Base-by-base conservation (phyloP, 2,113 vertebrate genomes). In the Neolamprologus variostigma region DNA sequence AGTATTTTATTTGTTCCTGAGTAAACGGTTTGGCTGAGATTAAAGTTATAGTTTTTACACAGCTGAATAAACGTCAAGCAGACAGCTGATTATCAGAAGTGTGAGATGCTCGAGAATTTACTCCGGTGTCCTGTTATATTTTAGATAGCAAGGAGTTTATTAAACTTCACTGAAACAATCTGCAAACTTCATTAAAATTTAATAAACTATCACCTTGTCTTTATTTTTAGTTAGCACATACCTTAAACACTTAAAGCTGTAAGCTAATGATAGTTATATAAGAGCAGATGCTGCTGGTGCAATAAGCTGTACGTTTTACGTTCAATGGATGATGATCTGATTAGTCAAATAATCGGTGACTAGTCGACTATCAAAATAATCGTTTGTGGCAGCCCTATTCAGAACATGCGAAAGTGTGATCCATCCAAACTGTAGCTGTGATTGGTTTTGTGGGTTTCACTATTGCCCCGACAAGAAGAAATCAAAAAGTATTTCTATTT, bases 401-500 rank as follows among this genome's bases (percentile, higher is more conserved):
- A 78, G 26, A 31, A 31, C 10, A 42, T 45, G 73, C 28, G 19
- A n/a, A 78, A 78, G 45, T 12, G 42, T n/a, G 42, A 47, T 12
- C 42, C 42, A 78, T 78, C 71, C 71, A 31, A 78, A 78, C 42
- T 78, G 42, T 28, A 78, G 71, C 9, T 78, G 71, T 28, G 71
- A 78, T 31, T 31, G 26, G 16, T 50, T 76, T 76, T 50, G 42
- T 50, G 23, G 23, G 16, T 76, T 50, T 50, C 42, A 50, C 42
- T 12, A 47, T 19, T 50, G 16, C 71, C 16, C 71, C 4, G 6
- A 50, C 23, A 78, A 35, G 61, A 35, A 66, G 31, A 66, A 66
- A 47, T 50, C 42, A 50, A 12, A 17, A 78, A 13, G 23, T 47
- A 50, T 66, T 66, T 35, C 11, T 66, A 35, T 35, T 3, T 76